A percentile compares a stretch with the other conserved stretches of the same genome.
phyloP scores from a whole-genome alignment of 1,140 invertebrate genomes.

The Schlechtendalia chinensis region DNA sequence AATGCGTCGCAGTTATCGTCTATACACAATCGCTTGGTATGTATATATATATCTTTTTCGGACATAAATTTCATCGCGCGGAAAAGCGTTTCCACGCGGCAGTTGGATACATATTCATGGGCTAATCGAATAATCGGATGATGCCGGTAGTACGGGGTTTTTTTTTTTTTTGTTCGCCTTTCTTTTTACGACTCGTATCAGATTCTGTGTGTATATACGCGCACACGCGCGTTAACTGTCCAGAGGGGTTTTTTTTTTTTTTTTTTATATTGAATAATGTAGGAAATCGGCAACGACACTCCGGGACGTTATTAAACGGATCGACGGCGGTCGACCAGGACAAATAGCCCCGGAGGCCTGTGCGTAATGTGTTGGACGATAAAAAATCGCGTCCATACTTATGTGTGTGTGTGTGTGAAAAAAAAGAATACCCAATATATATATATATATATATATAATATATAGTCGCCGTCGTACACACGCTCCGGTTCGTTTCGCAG shows the following conservation, averaged over 20 bases:
- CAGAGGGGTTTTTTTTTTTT: too few relatives aligned
- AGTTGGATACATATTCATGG: background rate
- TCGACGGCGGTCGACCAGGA: constrained; percentile 4
- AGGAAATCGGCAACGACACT: constrained; percentile 23
- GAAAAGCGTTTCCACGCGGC: background rate
- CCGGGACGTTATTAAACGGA: constrained; percentile 25
- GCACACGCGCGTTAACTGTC: background rate
- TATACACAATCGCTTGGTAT: background rate
- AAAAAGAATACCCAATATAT: background rate
- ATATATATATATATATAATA: too few relatives aligned
- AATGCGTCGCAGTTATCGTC: background rate
- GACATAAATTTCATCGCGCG: background rate
- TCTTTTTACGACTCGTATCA: background rate
- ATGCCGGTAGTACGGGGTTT: background rate
- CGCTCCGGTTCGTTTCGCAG: background rate
- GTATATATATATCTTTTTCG: background rate
- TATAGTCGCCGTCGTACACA: too few relatives aligned
- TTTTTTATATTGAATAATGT: constrained; percentile 44
- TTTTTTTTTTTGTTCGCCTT: background rate
- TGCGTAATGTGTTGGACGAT: constrained; percentile 37
- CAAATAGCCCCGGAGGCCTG: constrained; percentile 39
- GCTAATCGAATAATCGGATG: constrained; percentile 23
- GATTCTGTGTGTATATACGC: background rate
- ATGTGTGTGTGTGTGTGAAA: too few relatives aligned
- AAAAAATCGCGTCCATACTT: constrained; percentile 35